Base-by-base conservation (phyloP, 2,797 vertebrate genomes). In the Phataginus tricuspis region DNA sequence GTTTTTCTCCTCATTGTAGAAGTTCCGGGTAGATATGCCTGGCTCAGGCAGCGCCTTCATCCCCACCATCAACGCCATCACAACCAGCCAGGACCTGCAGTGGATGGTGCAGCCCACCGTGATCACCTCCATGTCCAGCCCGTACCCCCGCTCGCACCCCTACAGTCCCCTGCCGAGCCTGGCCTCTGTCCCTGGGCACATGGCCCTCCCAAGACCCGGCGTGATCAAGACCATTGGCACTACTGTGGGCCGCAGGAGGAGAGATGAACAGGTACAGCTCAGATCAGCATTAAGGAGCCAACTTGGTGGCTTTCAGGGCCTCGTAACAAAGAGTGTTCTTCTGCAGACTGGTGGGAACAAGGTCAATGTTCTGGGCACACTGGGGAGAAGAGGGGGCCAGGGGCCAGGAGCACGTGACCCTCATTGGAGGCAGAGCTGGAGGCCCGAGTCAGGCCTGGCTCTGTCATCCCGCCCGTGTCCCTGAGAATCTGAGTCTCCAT, bases 51-150 rank as follows among this genome's bases (percentile, higher is more conserved):
- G 99, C 95, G 99, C 99, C 99, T 99, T 99, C 97, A 99, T 99
- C 96, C 99, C 99, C 49, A 99, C 99, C 21, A 99, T 99, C 98
- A 99, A 99, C 98, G 99, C 99, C 98, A 99, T 99, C 98, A 99
- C 99, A 27, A 99, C 99, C 98, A 99, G 99, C 98, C 99, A 99
- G 98, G 99, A 99, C 98, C 98, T 99, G 85, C 99, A 99, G 99
- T 99, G 99, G 99, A 99, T 99, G 99, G 99, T 99, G 49, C 99
- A 99, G 98, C 99, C 99, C 96, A 99, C 99, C 0, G 99, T 99
- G 96, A 99, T 99, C 99, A 99, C 99, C 97, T 99, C 99, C 98
- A 99, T 99, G 99, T 99, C 99, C 92, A 99, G 99, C 98, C 99
- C 99, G 0, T 99, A 99, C 97, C 98, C 99, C 0, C 99, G 99